Percentiles rank a stretch among this genome's conserved stretches.
Evolutionary conservation across 2,888 invertebrate genomes (phyloP).

Genomic region (Stenotaenia linearis): DNA sequence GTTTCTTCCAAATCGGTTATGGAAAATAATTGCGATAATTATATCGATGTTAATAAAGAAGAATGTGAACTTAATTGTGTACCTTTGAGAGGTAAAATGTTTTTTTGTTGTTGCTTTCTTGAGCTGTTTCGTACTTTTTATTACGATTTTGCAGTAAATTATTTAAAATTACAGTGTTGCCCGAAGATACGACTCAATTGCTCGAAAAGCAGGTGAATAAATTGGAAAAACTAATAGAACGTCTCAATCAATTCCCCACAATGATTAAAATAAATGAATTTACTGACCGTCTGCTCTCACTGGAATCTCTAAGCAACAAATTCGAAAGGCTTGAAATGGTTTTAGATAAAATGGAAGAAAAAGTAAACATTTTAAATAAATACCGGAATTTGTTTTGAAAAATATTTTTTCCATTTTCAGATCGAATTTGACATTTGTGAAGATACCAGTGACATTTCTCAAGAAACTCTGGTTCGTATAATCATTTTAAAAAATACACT

Average conservation of each 20-base stretch:
- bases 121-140: no score
- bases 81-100: neutral
- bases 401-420: no score
- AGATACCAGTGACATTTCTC: neutral
- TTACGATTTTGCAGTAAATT: no score
- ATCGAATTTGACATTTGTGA: neutral
- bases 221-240: neutral
- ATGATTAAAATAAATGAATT: neutral
- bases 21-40: neutral
- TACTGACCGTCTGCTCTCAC: neutral
- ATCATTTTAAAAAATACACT: neutral
- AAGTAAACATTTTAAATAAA: no score
- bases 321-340: neutral
- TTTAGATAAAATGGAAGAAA: conserved; percentile 6
- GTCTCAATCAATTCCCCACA: neutral
- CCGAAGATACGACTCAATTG: neutral
- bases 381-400: no score
- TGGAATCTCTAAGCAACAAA: neutral
- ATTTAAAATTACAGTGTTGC: neutral
- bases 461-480: neutral
- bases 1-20: neutral
- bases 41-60: neutral
- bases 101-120: no score
- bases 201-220: neutral
- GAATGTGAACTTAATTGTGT: neutral